These are phyloP conservation scores for Epizoanthus ramosus DNA, from an alignment of 92 coral and sea anemone species.

Conservation along the genomic window DNA sequence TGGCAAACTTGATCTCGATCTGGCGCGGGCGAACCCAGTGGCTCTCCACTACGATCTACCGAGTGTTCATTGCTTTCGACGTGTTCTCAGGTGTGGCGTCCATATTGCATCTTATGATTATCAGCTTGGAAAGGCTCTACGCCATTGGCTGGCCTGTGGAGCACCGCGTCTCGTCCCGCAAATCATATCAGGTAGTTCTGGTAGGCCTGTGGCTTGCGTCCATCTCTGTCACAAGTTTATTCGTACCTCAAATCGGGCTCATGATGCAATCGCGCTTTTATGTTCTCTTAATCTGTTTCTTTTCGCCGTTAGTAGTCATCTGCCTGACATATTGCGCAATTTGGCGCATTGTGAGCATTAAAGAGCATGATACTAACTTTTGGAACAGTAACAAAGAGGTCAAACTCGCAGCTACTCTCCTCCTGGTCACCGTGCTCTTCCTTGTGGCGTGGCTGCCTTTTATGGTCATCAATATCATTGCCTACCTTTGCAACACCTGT, in stretches of 20 bases:
- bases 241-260: conserved; percentile 48
- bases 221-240: conserved; percentile 38
- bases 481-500: conserved; percentile 45
- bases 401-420: conserved; percentile 56
- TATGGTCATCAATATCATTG: conserved; percentile 61
- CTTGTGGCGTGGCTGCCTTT: conserved; percentile 67
- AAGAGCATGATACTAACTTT: conserved; percentile 57
- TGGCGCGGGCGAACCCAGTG: conserved; percentile 62
- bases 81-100: conserved; percentile 67
- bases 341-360: conserved; percentile 52
- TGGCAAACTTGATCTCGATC: conserved; percentile 58
- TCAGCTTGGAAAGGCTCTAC: conserved; percentile 67
- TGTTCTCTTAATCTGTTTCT: conserved; percentile 53
- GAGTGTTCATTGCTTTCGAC: conserved; percentile 61
- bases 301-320: conserved; percentile 52
- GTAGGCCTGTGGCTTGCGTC: conserved; percentile 52
- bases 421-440: conserved; percentile 56
- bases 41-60: conserved; percentile 54
- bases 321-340: conserved; percentile 52
- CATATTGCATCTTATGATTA: conserved; percentile 63
- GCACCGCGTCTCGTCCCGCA: conserved; percentile 63
- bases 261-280: conserved; percentile 50
- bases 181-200: conserved; percentile 49
- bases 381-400: conserved; percentile 61
- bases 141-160: conserved; percentile 77